Evolutionary conservation across 2,888 invertebrate genomes (phyloP).

Genomic region (Netelia melanura): DNA sequence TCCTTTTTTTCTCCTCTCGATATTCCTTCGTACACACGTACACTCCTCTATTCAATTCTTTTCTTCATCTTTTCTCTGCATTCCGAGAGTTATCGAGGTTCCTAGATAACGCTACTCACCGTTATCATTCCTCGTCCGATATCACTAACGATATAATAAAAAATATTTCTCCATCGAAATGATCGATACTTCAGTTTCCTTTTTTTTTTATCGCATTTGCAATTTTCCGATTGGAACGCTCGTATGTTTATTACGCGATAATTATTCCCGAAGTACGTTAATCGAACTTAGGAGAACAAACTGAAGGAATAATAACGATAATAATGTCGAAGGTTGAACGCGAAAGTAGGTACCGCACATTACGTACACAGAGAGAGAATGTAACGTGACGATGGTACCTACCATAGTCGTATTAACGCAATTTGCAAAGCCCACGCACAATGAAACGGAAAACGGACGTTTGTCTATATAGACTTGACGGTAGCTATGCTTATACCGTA

Average conservation of each 20-base stretch:
- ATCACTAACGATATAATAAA: background rate
- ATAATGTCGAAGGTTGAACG: conserved; percentile 34
- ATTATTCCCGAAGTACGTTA: background rate
- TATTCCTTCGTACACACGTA: background rate
- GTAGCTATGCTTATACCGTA: conserved; percentile 21
- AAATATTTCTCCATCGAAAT: background rate
- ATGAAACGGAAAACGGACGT: conserved; percentile 41
- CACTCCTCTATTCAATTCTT: too few species aligned
- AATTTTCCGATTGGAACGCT: background rate
- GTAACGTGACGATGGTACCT: conserved; percentile 36
- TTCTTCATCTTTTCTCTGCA: background rate
- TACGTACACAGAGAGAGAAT: conserved; percentile 16
- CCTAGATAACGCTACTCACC: background rate
- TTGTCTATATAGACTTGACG: conserved; percentile 21
- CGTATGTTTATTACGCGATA: background rate
- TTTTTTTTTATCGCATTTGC: background rate
- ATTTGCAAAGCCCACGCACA: conserved; percentile 45
- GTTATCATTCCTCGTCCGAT: background rate
- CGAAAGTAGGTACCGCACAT: conserved; percentile 46
- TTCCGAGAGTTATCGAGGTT: background rate
- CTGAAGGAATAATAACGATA: conserved; percentile 36
- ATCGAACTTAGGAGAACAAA: conserved; percentile 19
- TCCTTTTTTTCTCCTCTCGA: background rate
- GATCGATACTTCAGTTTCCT: background rate
- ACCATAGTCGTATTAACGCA: conserved; percentile 46